Percentiles rank a stretch among this genome's conserved stretches.
Evolutionary conservation across 2,888 invertebrate species (phyloP).

Genomic region (Diloba caeruleocephala): DNA sequence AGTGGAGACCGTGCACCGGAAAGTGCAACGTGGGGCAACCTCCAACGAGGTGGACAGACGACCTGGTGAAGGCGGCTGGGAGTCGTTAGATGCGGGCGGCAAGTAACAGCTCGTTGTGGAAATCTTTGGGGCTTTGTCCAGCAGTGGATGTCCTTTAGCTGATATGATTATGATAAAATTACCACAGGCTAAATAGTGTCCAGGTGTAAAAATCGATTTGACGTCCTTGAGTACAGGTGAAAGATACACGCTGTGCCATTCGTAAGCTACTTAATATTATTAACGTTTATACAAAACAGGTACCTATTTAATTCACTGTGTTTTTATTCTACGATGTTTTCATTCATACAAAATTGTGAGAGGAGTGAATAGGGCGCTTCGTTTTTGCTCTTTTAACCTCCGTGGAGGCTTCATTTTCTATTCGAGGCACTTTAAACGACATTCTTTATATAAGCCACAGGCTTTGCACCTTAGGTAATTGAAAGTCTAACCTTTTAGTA

Average conservation of each 20-base stretch:
- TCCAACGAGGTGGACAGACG: too few species aligned
- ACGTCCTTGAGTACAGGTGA: conserved; percentile 5
- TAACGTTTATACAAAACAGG: conserved; percentile 1
- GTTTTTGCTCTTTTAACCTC: conserved; percentile 6
- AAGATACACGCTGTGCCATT: not conserved
- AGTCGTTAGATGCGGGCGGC: too few species aligned
- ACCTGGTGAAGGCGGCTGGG: too few species aligned
- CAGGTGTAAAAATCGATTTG: conserved; percentile 6
- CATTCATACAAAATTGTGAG: conserved; percentile 12
- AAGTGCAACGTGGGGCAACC: too few species aligned
- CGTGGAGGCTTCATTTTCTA: conserved; percentile 6
- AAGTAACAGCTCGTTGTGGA: too few species aligned
- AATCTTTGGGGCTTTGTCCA: too few species aligned
- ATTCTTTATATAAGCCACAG: conserved; percentile 13
- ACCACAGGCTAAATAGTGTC: conserved; percentile 7
- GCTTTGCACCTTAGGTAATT: conserved; percentile 22
- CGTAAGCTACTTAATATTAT: not conserved
- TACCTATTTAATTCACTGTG: not conserved
- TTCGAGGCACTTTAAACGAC: conserved; percentile 11
- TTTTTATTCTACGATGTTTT: not conserved
- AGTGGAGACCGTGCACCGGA: too few species aligned
- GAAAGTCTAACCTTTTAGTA: conserved; percentile 18
- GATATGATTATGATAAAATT: too few species aligned
- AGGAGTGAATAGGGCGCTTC: conserved; percentile 11
- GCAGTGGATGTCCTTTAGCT: too few species aligned